Evolutionary conservation across 2,797 vertebrate genomes (phyloP).

Genomic region (Enteromius anoplus): DNA sequence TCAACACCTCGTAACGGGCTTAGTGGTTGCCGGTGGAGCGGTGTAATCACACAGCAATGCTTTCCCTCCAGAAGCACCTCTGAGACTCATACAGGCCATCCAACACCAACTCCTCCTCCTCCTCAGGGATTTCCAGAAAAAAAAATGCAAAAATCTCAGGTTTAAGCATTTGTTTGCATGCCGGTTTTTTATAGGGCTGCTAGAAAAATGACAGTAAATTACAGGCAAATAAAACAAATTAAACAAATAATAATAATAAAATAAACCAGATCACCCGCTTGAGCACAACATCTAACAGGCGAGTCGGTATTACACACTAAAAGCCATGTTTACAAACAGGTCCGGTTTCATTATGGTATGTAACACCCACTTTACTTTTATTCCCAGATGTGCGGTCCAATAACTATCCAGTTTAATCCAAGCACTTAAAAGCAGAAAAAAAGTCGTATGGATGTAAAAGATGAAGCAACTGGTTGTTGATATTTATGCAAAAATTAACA

Average conservation of each 20-base stretch:
- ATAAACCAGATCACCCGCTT: background rate
- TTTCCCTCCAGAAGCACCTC: constrained; percentile 50
- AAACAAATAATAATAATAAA: too few relatives aligned
- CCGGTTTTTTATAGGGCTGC: background rate
- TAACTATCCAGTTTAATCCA: background rate
- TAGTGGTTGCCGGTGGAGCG: constrained; percentile 55
- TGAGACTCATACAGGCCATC: constrained; percentile 40
- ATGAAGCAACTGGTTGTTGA: background rate
- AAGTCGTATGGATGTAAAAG: background rate
- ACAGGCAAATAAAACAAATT: background rate
- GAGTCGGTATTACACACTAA: background rate
- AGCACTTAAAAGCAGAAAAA: background rate
- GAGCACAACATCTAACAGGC: background rate
- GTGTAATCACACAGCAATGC: constrained; percentile 56
- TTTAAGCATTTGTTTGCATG: background rate
- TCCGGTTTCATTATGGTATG: background rate
- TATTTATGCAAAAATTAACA: background rate
- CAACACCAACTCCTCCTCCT: constrained; percentile 8
- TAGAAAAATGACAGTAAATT: background rate
- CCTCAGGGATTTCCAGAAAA: background rate
- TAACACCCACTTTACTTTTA: background rate
- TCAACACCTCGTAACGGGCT: constrained; percentile 77
- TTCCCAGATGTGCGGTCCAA: background rate
- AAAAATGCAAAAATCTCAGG: background rate
- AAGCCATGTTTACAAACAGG: background rate